These are phyloP conservation scores for Calyptommatus sinebrachiatus DNA, from an alignment of 2,113 vertebrate species.

Conservation along the genomic window DNA sequence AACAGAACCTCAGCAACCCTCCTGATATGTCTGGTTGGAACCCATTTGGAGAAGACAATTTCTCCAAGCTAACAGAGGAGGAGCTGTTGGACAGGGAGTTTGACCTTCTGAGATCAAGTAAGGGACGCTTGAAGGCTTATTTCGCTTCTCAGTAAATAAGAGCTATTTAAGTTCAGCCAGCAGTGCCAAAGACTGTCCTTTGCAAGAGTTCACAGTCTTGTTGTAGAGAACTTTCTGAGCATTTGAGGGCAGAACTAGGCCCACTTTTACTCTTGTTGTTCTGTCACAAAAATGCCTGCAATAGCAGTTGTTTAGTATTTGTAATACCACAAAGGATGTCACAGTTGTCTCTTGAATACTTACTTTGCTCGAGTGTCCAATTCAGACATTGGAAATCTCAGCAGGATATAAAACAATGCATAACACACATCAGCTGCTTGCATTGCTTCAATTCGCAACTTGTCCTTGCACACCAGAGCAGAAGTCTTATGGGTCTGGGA, in stretches of 20 bases:
- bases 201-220: constrained; percentile 42
- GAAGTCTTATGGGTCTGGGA: constrained; percentile 63
- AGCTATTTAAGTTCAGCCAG: constrained; percentile 53
- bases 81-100: constrained; percentile 96
- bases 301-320: constrained; percentile 39
- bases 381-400: constrained; percentile 41
- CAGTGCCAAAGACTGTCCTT: constrained; percentile 56
- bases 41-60: constrained; percentile 97
- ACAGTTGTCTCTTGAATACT: constrained; percentile 34
- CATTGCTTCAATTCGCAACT: constrained; percentile 58
- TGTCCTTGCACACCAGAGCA: constrained; percentile 56
- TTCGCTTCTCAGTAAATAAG: constrained; percentile 77
- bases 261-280: constrained; percentile 41
- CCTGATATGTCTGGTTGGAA: constrained; percentile 99
- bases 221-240: constrained; percentile 67
- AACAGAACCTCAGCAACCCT: constrained; percentile 82
- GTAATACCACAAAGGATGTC: constrained; percentile 45
- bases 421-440: constrained; percentile 51
- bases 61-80: constrained; percentile 94
- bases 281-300: constrained; percentile 34
- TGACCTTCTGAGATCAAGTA: constrained; percentile 97
- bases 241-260: constrained; percentile 70
- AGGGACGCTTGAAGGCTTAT: constrained; percentile 86
- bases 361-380: constrained; percentile 49
- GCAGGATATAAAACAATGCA: constrained; percentile 44